phyloP scores from a whole-genome alignment of 2,888 invertebrate species.

The Brachyopa scutellaris region DNA sequence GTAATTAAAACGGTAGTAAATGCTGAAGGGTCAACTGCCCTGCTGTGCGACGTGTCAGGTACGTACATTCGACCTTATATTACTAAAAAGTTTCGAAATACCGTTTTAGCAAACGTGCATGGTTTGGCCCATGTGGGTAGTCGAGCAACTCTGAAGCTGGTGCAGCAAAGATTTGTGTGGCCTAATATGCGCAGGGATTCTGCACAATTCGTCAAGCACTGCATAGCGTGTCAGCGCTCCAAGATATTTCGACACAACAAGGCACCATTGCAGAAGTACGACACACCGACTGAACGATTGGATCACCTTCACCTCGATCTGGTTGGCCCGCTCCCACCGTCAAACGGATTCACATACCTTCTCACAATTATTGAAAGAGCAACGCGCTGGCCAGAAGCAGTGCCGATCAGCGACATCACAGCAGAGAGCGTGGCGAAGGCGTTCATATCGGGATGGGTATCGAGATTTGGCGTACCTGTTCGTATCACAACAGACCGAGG shows the following conservation, averaged over 20 bases:
- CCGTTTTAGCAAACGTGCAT: not conserved
- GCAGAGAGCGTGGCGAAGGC: conserved; percentile 22
- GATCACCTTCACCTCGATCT: conserved; percentile 12
- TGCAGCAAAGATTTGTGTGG: not conserved
- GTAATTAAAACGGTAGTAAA: too few relatives aligned
- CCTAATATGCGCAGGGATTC: not conserved
- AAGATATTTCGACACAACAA: not conserved
- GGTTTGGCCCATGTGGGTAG: not conserved
- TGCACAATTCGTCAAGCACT: not conserved
- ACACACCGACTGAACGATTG: not conserved
- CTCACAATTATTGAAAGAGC: conserved; percentile 19
- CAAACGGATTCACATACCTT: not conserved
- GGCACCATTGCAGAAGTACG: not conserved
- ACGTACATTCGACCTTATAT: not conserved
- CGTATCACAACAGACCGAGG: conserved; percentile 60
- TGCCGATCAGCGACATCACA: not conserved
- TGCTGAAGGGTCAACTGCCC: too few relatives aligned
- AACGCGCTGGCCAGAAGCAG: conserved; percentile 3
- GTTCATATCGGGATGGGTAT: conserved; percentile 21
- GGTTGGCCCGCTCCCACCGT: conserved; percentile 4
- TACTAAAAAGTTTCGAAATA: conserved; percentile 18
- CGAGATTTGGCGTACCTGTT: conserved; percentile 56
- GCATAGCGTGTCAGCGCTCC: not conserved
- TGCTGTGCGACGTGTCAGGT: too few relatives aligned
- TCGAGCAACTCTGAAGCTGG: not conserved